phyloP scores from a whole-genome alignment of 2,797 vertebrate genomes.

The Hemitrygon akajei region DNA sequence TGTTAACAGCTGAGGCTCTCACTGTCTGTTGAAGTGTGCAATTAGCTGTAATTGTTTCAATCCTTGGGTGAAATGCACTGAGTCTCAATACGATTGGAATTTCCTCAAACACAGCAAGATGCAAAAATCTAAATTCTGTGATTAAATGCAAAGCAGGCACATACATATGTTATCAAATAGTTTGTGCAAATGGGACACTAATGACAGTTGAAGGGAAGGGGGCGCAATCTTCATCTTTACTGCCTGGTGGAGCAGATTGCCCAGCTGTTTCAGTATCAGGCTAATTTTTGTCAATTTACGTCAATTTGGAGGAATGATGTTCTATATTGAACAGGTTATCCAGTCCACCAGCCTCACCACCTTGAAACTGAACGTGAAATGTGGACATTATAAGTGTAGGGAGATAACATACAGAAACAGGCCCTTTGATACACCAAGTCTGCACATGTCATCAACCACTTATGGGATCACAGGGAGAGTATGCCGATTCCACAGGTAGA shows the following conservation, averaged over 20 bases:
- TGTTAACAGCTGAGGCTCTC: neutral
- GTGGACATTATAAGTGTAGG: too few relatives aligned
- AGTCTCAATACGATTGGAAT: neutral
- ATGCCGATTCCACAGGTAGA: too few relatives aligned
- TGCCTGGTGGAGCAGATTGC: neutral
- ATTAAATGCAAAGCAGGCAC: neutral
- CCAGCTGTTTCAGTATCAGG: neutral
- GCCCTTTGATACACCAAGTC: too few relatives aligned
- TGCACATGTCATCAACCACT: too few relatives aligned
- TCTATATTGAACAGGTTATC: neutral
- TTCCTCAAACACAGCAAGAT: neutral
- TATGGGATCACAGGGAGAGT: too few relatives aligned
- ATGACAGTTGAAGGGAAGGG: neutral
- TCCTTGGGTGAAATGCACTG: neutral
- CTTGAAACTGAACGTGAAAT: neutral
- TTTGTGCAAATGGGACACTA: neutral
- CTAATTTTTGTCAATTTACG: neutral
- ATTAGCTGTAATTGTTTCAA: conserved; percentile 27
- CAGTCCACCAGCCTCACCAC: neutral
- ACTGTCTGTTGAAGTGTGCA: conserved; percentile 4
- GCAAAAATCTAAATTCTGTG: neutral
- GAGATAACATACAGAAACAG: too few relatives aligned
- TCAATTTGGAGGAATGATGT: neutral
- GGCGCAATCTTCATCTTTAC: neutral
- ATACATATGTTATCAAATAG: neutral